Percentiles rank a stretch among this genome's conserved stretches.
Evolutionary conservation across 2,888 invertebrate genomes (phyloP).

Genomic region (Agriopis aurantiaria): DNA sequence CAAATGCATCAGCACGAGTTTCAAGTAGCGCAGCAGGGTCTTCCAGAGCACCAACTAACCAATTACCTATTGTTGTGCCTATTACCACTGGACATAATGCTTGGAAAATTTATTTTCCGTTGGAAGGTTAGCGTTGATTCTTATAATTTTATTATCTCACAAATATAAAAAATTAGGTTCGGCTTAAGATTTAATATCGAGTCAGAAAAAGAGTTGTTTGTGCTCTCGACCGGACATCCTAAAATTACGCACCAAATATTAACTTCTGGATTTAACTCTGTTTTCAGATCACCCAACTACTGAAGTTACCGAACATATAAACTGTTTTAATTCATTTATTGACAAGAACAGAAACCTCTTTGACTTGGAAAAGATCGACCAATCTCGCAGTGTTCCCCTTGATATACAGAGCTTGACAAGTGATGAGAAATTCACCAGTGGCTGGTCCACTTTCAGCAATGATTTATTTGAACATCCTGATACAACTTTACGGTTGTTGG

Average conservation of each 20-base stretch:
- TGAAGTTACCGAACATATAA: conserved; percentile 59
- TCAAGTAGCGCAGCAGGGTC: conserved; percentile 61
- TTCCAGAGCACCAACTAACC: conserved; percentile 75
- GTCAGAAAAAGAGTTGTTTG: not conserved
- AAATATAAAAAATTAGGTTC: not conserved
- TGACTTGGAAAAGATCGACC: conserved; percentile 86
- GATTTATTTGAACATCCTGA: conserved; percentile 90
- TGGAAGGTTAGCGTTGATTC: conserved; percentile 83
- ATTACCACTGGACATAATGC: conserved; percentile 83
- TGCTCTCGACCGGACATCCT: no score
- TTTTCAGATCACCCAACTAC: conserved; percentile 68
- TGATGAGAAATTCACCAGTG: conserved; percentile 84
- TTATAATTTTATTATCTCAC: not conserved
- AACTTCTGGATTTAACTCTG: conserved; percentile 1
- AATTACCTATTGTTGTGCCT: conserved; percentile 69
- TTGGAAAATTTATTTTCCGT: conserved; percentile 93
- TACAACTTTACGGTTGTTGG: conserved; percentile 89
- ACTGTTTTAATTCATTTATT: conserved; percentile 67
- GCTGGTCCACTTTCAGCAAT: conserved; percentile 88
- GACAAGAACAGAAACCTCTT: conserved; percentile 75
- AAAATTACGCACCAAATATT: not conserved
- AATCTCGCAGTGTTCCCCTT: conserved; percentile 85
- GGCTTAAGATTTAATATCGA: not conserved
- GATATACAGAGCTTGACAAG: conserved; percentile 84
- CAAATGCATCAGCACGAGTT: conserved; percentile 55